Evolutionary conservation across 1,140 invertebrate species (phyloP).

Genomic region (Xylocopa sonorina): DNA sequence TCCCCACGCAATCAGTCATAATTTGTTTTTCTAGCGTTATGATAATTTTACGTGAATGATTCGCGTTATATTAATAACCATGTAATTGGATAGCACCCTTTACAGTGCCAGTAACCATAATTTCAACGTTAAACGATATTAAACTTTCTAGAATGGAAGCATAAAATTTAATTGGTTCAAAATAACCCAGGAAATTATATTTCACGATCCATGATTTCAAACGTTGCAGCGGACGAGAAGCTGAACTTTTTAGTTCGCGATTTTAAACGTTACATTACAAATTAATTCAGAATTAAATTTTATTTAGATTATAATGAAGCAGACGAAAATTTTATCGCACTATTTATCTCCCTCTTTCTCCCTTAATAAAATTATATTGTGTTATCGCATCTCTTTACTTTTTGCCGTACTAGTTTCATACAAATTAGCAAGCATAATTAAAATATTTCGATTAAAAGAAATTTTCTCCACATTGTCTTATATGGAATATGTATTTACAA

Average conservation of each 20-base stretch:
- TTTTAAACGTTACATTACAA: neutral
- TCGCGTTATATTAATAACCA: too few species aligned
- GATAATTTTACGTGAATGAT: too few species aligned
- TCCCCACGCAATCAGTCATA: too few species aligned
- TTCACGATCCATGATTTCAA: neutral
- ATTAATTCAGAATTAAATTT: neutral
- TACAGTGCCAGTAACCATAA: neutral
- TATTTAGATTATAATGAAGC: neutral
- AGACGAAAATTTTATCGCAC: neutral
- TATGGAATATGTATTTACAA: too few species aligned
- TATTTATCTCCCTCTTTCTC: too few species aligned
- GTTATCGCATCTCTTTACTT: too few species aligned
- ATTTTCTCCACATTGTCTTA: too few species aligned
- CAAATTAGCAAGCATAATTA: too few species aligned
- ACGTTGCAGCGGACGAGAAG: neutral
- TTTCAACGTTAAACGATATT: neutral
- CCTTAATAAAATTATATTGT: neutral
- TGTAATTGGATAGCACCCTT: neutral
- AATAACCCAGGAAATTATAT: conserved; percentile 5
- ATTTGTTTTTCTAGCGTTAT: too few species aligned
- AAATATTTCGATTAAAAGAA: too few species aligned
- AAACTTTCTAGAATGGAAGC: neutral
- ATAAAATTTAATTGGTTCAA: neutral
- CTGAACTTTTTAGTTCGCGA: conserved; percentile 1
- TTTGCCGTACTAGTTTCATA: too few species aligned